Base-by-base conservation (phyloP, 1,140 invertebrate species). In the Pogonognathellus flavescens region DNA sequence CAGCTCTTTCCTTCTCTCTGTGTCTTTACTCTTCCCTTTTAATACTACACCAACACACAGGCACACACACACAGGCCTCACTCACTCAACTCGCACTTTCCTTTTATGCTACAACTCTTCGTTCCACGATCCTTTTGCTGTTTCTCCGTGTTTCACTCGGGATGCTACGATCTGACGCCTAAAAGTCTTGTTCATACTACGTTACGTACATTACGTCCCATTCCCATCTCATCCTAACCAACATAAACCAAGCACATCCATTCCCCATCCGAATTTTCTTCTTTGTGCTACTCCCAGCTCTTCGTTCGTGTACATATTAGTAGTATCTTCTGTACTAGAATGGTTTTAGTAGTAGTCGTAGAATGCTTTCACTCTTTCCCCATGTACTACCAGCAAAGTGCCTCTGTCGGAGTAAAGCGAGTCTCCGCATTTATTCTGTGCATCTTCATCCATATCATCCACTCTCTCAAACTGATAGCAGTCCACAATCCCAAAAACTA, bases 161-260 rank as follows among this genome's bases (percentile, higher is more conserved):
- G 2, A 41, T 41, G 31, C 59, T 60, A 16, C 4, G 8, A 25
- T 11, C 62, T 25, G 20, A 66, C 62, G 25, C 20, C 20, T 13
- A 22, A 16, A 20, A 7, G 18, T 60, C n/a, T 10, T 60, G 3
- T 22, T 60, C 22, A 11, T 20, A 60, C 59, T 18, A 72, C n/a
- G 41, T 49, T 41, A 22, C 13, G 5, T 18, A 16, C 16, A 7
- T 2, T 50, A 50, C 41, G 31, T 76, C 70, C 70, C 25, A 76
- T 76, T 76, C 70, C 41, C 41, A 76, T 76, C 70, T 76, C 70
- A 76, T 76, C 70, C 70, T 14, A 76, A 49, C 31, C 70, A 76
- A 76, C 70, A 76, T 76, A 76, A 76, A 76, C 70, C 70, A 49
- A 76, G 41, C 70, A 41, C 70, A 70, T 76, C 31, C 70, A 76